These are phyloP conservation scores for Axinella damicornis DNA, from an alignment of 37 sponge, comb jelly and placozoan species.

Conservation along the genomic window DNA sequence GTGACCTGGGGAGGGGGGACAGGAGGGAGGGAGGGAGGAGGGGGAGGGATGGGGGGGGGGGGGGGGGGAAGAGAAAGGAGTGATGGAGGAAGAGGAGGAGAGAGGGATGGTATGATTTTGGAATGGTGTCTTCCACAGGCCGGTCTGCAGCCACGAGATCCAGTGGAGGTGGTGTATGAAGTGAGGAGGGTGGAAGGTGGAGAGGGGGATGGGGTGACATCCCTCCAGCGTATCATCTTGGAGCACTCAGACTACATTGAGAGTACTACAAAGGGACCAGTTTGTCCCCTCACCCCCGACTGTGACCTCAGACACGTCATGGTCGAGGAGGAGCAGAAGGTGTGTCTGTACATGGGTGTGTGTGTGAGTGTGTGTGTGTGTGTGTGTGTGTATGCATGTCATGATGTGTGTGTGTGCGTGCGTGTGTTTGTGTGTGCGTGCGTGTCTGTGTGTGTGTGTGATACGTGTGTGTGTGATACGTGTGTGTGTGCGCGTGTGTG, in stretches of 20 bases:
- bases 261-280: conserved; percentile 71
- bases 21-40: too few relatives aligned
- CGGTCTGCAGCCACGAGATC: conserved; percentile 75
- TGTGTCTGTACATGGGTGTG: conserved; percentile 1
- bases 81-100: too few relatives aligned
- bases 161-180: conserved; percentile 70
- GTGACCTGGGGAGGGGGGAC: too few relatives aligned
- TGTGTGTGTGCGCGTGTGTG: too few relatives aligned
- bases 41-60: too few relatives aligned
- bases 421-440: neutral
- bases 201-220: neutral
- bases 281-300: conserved; percentile 10
- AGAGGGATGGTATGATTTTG: too few relatives aligned
- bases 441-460: neutral
- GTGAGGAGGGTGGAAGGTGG: conserved; percentile 28
- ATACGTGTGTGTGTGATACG: too few relatives aligned
- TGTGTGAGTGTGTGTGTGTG: too few relatives aligned
- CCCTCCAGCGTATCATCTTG: conserved; percentile 56
- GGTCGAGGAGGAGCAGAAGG: conserved; percentile 71
- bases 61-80: too few relatives aligned
- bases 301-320: conserved; percentile 18
- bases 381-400: neutral
- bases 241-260: conserved; percentile 71
- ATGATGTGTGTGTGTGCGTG: too few relatives aligned
- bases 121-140: conserved; percentile 72